phyloP scores from a whole-genome alignment of 2,797 vertebrate genomes.

The Tamandua tetradactyla region DNA sequence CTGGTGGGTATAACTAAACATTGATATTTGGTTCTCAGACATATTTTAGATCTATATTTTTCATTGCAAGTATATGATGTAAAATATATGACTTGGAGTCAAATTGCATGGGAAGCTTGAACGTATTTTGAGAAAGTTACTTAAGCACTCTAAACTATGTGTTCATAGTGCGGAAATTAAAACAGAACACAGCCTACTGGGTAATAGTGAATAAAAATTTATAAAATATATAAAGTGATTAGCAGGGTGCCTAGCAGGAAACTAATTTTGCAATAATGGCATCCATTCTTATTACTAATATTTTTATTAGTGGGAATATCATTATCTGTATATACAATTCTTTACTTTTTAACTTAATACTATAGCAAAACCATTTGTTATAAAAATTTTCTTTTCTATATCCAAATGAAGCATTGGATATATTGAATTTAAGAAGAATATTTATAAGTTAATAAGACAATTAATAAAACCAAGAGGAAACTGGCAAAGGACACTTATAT shows the following conservation, averaged over 20 bases:
- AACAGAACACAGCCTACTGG: not conserved
- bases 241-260: not conserved
- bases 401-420: not conserved
- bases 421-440: not conserved
- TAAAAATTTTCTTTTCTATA: no score
- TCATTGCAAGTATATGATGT: not conserved
- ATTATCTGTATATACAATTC: not conserved
- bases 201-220: not conserved
- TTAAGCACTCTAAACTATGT: not conserved
- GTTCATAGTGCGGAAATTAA: not conserved
- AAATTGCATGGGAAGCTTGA: not conserved
- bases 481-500: not conserved
- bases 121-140: not conserved
- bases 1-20: not conserved
- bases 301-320: not conserved
- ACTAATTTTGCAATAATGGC: not conserved
- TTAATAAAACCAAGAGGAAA: not conserved
- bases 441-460: not conserved
- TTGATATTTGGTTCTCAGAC: not conserved
- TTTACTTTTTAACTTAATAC: not conserved
- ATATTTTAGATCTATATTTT: not conserved
- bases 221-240: not conserved
- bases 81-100: not conserved
- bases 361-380: not conserved
- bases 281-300: no score